Base-by-base conservation (phyloP, 2,797 vertebrate genomes). In the Eulemur albifrons region DNA sequence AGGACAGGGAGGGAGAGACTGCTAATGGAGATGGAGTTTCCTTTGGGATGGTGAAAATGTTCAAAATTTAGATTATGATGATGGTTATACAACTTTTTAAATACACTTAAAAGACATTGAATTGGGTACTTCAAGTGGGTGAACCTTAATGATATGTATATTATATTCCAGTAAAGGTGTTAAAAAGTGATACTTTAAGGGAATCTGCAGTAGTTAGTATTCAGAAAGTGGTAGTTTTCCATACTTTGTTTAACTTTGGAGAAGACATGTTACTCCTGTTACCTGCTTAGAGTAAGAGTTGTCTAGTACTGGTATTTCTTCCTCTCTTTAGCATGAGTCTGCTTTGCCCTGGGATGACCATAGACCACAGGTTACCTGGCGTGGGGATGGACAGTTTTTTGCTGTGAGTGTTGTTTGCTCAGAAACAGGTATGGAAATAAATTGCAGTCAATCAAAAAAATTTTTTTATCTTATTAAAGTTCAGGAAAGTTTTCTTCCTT, bases 341-440 rank as follows among this genome's bases (percentile, higher is more conserved):
- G 94, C 99, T 18, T 95, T 99, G 86, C 89, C 98, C 25, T 99
- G 99, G 99, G 99, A 99, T 40, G 99, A 99, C 61, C 98, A 98
- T 25, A 98, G 89, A 83, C 99, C 99, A 4, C 98, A 98, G 11
- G 98, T 99, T 77, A 99, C 99, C 0, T 99, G 99, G 99, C 99
- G 99, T 98, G 99, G 99, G 0, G 99, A 99, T 0, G 99, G 99
- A 1, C 99, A 99, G 88, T 99, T 99, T 89, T 99, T 99, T 98
- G 99, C 99, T 7, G 98, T 99, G 96, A 99, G 99, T 50, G 98
- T 99, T 54, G 93, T 99, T 88, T 99, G 99, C 96, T 99, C 98
- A 88, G 98, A 98, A 90, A 99, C 99, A 91, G 99, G 99, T 99
- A 98, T 89, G 97, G 72, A 81, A 93, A 88, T 75, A 96, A 79